These are phyloP conservation scores for Caretta caretta DNA, from an alignment of 2,113 vertebrate genomes.

Conservation along the genomic window DNA sequence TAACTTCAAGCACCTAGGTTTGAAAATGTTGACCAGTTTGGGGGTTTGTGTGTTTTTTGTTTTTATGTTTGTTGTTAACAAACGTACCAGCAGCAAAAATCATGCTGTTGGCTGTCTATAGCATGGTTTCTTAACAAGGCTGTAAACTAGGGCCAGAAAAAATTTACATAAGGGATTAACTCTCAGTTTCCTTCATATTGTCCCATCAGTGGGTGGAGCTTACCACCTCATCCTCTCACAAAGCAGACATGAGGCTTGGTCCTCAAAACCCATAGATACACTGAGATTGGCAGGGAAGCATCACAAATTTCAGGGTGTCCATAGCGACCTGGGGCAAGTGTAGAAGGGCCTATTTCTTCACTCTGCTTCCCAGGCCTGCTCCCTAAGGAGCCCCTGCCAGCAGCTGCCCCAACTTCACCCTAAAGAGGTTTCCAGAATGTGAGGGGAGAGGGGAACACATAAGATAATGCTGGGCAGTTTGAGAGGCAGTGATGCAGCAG, in stretches of 20 bases:
- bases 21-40: background rate
- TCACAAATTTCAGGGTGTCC: background rate
- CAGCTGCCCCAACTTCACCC: background rate
- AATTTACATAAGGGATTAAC: background rate
- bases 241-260: fast-evolving
- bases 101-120: background rate
- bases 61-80: background rate
- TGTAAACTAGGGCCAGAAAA: background rate
- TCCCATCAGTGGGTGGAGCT: background rate
- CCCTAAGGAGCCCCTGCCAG: background rate
- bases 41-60: background rate
- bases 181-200: background rate
- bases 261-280: background rate
- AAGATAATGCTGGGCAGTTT: background rate
- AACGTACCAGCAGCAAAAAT: background rate
- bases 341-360: background rate
- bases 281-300: background rate
- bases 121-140: background rate
- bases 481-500: background rate
- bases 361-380: background rate
- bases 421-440: background rate
- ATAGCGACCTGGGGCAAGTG: background rate
- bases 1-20: fast-evolving
- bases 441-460: background rate
- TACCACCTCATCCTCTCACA: background rate